Conservation (phyloP, 2,113 vertebrate genomes). For the Rhinopomastus cyanomelas region DNA sequence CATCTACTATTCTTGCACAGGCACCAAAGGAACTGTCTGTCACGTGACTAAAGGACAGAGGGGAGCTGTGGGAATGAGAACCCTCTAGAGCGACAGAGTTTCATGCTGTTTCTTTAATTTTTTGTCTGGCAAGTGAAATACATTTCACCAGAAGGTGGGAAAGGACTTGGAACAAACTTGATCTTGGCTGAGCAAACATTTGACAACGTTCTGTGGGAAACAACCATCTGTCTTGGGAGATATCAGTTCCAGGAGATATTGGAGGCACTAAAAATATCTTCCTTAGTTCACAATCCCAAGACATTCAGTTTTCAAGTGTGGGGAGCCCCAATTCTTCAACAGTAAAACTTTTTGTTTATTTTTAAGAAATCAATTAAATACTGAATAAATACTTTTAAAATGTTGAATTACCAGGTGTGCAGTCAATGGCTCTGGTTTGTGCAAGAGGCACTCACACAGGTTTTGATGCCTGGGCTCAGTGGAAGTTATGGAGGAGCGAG, state of each 20-base stretch:
- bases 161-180: conserved; percentile 69
- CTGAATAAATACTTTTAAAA: background rate
- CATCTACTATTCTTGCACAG: background rate
- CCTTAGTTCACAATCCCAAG: conserved; percentile 9
- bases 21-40: background rate
- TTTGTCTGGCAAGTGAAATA: conserved; percentile 67
- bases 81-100: background rate
- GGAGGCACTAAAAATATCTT: conserved; percentile 70
- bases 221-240: conserved; percentile 70
- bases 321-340: conserved; percentile 2
- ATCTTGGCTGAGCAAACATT: conserved; percentile 75
- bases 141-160: conserved; percentile 71
- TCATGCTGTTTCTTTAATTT: conserved; percentile 65
- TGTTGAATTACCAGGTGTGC: conserved; percentile 26
- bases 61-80: background rate
- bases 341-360: conserved; percentile 32
- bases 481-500: background rate
- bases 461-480: background rate
- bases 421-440: conserved; percentile 4
- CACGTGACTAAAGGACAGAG: background rate
- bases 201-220: conserved; percentile 70
- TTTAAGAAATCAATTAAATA: background rate
- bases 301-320: background rate
- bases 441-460: background rate
- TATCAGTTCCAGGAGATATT: conserved; percentile 62